Conservation (phyloP, 2,113 vertebrate genomes). For the Trichomycterus rosablanca region DNA sequence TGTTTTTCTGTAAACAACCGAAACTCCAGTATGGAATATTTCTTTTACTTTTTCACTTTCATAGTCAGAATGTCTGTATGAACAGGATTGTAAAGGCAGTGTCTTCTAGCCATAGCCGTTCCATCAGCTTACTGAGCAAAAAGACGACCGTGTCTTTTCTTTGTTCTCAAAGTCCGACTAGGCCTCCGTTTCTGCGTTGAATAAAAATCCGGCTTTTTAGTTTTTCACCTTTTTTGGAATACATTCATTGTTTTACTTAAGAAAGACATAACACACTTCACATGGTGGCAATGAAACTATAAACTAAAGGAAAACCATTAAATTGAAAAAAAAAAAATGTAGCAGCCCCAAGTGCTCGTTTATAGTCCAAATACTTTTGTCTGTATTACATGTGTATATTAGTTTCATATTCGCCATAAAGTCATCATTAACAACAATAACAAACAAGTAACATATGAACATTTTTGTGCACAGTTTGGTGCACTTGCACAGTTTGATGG, state of each 20-base stretch:
- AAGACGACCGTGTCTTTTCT: conserved; percentile 42
- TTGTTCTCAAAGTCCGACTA: conserved; percentile 55
- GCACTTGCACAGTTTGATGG: conserved; percentile 71
- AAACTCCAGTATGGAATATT: conserved; percentile 76
- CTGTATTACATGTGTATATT: conserved; percentile 67
- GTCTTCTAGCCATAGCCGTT: conserved; percentile 67
- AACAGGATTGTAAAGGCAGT: conserved; percentile 77
- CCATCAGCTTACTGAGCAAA: conserved; percentile 42
- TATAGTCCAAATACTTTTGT: conserved; percentile 77
- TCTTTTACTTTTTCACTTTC: conserved; percentile 61
- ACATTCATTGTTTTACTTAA: conserved; percentile 73
- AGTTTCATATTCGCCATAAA: conserved; percentile 66
- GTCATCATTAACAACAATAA: conserved; percentile 67
- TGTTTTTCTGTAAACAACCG: conserved; percentile 73
- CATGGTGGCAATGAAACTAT: conserved; percentile 69
- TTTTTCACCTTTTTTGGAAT: conserved; percentile 68
- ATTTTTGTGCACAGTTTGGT: conserved; percentile 66
- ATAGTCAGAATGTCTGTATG: conserved; percentile 61
- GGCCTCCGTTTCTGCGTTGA: conserved; percentile 63
- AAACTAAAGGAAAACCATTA: conserved; percentile 48
- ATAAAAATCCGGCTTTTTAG: conserved; percentile 64
- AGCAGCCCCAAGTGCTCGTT: conserved; percentile 77
- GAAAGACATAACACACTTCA: conserved; percentile 68
- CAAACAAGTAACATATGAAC: conserved; percentile 75
- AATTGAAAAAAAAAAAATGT: conserved; percentile 59